Conservation (phyloP, 2,888 invertebrate genomes). For the Dichetophora obliterata region DNA sequence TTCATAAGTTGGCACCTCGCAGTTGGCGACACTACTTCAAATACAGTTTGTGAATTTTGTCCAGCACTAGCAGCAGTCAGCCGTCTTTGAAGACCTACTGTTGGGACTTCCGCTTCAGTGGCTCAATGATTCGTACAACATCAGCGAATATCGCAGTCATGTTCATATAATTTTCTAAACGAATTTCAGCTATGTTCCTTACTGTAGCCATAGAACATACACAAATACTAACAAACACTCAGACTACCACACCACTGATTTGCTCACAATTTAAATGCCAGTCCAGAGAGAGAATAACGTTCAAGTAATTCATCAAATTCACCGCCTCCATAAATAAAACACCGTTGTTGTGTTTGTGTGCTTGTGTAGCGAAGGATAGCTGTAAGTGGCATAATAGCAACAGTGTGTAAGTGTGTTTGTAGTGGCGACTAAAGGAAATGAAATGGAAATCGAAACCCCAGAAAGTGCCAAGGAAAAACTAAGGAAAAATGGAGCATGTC, state of each 20-base stretch:
- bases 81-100: not conserved
- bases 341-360: conserved; percentile 9
- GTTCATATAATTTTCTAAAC: conserved; percentile 13
- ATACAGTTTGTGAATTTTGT: not conserved
- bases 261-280: not conserved
- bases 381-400: not conserved
- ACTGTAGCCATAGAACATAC: not conserved
- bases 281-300: not conserved
- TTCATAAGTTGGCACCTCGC: conserved; percentile 56
- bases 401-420: not conserved
- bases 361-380: conserved; percentile 37
- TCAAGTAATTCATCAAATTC: conserved; percentile 24
- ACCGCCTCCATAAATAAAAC: conserved; percentile 12
- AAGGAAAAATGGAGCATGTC: conserved; percentile 19
- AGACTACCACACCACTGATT: not conserved
- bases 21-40: conserved; percentile 10
- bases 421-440: conserved; percentile 10
- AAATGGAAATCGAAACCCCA: conserved; percentile 18
- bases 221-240: not conserved
- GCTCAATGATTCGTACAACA: not conserved
- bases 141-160: not conserved
- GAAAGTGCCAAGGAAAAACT: not conserved
- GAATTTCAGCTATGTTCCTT: not conserved
- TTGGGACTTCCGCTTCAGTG: conserved; percentile 3
- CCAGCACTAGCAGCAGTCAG: not conserved